Evolutionary conservation across 2,888 invertebrate genomes (phyloP).

Genomic region (Idaea biselata): DNA sequence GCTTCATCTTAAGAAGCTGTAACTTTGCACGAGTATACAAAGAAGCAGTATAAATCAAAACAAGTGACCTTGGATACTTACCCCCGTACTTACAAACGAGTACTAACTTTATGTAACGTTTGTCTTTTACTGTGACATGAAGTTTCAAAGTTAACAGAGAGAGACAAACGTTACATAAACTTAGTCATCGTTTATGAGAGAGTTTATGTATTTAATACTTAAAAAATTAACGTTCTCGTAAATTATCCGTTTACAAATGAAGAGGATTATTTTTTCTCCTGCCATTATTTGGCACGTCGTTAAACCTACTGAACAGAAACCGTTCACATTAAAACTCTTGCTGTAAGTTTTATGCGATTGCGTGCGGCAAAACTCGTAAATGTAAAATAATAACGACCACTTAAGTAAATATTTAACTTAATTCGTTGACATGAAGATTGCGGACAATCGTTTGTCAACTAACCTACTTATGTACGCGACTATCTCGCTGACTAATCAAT

Average conservation of each 20-base stretch:
- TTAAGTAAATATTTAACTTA: constrained; percentile 43
- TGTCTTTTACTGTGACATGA: no score
- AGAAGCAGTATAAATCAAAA: no score
- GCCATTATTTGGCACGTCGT: constrained; percentile 32
- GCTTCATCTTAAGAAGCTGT: no score
- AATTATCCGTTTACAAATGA: constrained; percentile 23
- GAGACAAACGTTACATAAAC: no score
- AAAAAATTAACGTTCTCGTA: neutral
- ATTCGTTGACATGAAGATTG: constrained; percentile 37
- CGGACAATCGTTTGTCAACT: constrained; percentile 33
- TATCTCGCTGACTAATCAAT: no score
- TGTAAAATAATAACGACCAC: constrained; percentile 50
- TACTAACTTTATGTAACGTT: no score
- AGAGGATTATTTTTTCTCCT: constrained; percentile 20
- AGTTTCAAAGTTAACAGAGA: no score
- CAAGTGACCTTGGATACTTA: no score
- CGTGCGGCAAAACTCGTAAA: constrained; percentile 48
- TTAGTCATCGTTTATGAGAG: no score
- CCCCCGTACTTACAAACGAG: no score
- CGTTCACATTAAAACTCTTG: constrained; percentile 40
- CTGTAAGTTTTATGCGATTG: constrained; percentile 43
- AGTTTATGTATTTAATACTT: neutral
- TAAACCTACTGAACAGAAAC: constrained; percentile 36
- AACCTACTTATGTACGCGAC: constrained; percentile 15
- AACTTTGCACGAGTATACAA: no score